Evolutionary conservation across 2,797 vertebrate genomes (phyloP), one percentile per base, ranked within the genome.

Genomic region (Schizothorax lantsangensis): DNA sequence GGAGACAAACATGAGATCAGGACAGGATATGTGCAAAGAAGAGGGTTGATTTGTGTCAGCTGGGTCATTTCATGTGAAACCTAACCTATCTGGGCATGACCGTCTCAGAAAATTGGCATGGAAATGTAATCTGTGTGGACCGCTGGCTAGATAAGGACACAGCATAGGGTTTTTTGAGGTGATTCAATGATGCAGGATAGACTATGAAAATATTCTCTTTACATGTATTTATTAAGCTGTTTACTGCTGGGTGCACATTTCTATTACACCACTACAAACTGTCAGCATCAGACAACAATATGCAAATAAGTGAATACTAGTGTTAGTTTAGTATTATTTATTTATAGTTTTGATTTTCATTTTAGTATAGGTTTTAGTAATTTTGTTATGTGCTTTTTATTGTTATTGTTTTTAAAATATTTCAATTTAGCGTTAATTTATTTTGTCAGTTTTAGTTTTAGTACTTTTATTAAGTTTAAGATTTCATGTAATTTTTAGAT

Each of bases 51-150:
- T 85, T 71, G 49, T 78, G 33, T 81, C 86, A 87, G 88, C 72
- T 47, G 62, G 80, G 47, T 86, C 6, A 62, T 77, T 88, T 38
- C 82, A 21, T 87, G n/a, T 79, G 86, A 90, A 89, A 54, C 79
- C 12, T 52, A 72, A 85, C 33, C 83, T 26, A 87, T 91, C 85
- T 87, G 33, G 85, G 81, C 79, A 78, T 87, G 78, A 89, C 43
- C 12, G 78, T 89, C 86, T 86, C 66, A 47, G 71, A 38, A 86
- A 89, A 84, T 74, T 62, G 43, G 40, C 83, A 64, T 88, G 84
- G 80, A 91, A 87, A 90, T 88, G 14, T 38, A 59, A 3, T 7
- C 21, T 52, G 81, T 57, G 38, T 47, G 43, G 26, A 45, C 57
- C 38, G 66, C 36, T 64, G 17, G 45, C 5, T 74, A 82, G 52